A percentile compares a stretch with the other conserved stretches of the same genome.
These are phyloP conservation scores for Ceyx cyanopectus DNA, from an alignment of 2,113 vertebrate species.

Conservation along the genomic window DNA sequence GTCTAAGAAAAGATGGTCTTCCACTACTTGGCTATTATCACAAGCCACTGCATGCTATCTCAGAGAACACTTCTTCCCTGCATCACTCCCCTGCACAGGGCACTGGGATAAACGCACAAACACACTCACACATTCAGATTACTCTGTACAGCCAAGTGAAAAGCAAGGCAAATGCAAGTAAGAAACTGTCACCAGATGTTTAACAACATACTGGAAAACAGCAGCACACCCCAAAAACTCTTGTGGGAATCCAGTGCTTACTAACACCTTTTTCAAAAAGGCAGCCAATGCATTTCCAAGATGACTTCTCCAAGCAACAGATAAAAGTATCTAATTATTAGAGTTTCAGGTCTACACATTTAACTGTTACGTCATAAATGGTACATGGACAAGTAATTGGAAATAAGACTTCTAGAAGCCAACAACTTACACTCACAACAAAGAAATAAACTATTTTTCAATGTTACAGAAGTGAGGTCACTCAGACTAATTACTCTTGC, in stretches of 20 bases:
- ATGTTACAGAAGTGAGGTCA: not conserved
- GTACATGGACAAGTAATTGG: not conserved
- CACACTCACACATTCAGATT: not conserved
- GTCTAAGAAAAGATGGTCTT: not conserved
- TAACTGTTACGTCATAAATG: not conserved
- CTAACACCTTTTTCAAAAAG: not conserved
- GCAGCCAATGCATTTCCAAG: not conserved
- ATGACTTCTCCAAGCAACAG: not conserved
- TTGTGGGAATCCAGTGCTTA: not conserved
- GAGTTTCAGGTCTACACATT: not conserved
- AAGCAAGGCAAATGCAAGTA: not conserved
- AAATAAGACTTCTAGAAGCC: not conserved
- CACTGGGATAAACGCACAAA: not conserved
- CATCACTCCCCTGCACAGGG: not conserved
- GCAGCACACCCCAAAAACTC: not conserved
- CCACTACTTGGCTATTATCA: not conserved
- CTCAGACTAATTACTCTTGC: not conserved
- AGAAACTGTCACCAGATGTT: not conserved
- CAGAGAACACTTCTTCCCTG: not conserved
- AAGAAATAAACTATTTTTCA: not conserved
- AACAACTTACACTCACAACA: not conserved
- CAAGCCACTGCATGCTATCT: not conserved
- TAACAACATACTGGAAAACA: not conserved
- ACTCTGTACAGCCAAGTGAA: not conserved
- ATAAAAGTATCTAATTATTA: not conserved